These are phyloP conservation scores for Pseudomugil tenellus DNA, from an alignment of 2,797 vertebrate species.

Conservation along the genomic window DNA sequence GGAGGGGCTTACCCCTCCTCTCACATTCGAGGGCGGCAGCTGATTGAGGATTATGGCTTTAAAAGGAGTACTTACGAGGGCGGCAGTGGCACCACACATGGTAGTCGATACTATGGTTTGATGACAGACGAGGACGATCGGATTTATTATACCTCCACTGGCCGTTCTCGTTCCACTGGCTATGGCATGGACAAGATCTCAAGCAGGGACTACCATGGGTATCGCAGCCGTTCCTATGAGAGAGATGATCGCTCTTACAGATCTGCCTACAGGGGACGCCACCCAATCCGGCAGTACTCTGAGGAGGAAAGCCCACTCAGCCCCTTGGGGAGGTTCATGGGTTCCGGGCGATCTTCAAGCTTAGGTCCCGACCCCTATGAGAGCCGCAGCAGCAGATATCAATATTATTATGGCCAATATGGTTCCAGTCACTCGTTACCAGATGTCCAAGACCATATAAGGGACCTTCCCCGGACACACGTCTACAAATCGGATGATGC, in stretches of 20 bases:
- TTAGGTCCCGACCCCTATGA: slow-evolving; percentile 88
- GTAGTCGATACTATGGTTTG: slow-evolving; percentile 88
- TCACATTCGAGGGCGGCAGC: slow-evolving; percentile 76
- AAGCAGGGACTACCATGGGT: slow-evolving; percentile 83
- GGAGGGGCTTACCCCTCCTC: slow-evolving; percentile 72
- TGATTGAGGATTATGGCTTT: slow-evolving; percentile 81
- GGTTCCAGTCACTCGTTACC: slow-evolving; percentile 99
- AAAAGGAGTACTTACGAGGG: slow-evolving; percentile 66
- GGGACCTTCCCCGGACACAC: slow-evolving; percentile 94
- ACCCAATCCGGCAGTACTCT: slow-evolving; percentile 89
- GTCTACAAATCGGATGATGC: slow-evolving; percentile 96
- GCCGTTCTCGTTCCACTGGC: slow-evolving; percentile 90
- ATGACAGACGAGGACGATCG: slow-evolving; percentile 88
- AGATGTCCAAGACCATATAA: slow-evolving; percentile 97
- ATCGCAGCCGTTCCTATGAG: slow-evolving; percentile 92
- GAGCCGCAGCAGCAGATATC: slow-evolving; percentile 81
- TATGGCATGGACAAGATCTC: slow-evolving; percentile 93
- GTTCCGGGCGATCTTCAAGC: slow-evolving; percentile 84
- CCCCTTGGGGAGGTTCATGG: slow-evolving; percentile 87
- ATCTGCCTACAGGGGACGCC: slow-evolving; percentile 84
- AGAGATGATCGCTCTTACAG: slow-evolving; percentile 87
- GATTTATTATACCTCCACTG: slow-evolving; percentile 82
- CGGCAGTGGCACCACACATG: slow-evolving; percentile 81
- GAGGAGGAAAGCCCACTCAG: slow-evolving; percentile 96
- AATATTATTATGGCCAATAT: slow-evolving; percentile 85